phyloP scores from a whole-genome alignment of 2,888 invertebrate species.

The Mesoligia furuncula region DNA sequence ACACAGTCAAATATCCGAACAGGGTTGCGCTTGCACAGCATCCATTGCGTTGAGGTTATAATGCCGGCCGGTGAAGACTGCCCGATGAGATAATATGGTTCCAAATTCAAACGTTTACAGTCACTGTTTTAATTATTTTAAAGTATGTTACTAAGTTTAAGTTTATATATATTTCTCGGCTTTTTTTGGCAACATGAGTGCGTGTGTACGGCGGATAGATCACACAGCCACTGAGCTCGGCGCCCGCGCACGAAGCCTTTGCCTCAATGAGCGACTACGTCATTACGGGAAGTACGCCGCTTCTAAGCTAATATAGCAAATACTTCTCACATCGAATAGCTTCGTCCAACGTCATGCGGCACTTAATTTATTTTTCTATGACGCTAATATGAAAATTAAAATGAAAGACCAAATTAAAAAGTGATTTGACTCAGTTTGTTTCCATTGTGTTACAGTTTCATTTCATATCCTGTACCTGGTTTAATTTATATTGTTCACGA shows the following conservation, averaged over 20 bases:
- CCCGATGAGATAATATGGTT: conserved; percentile 66
- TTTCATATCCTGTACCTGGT: conserved; percentile 52
- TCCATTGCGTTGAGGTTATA: conserved; percentile 79
- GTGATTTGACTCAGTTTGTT: conserved; percentile 57
- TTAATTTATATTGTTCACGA: conserved; percentile 37
- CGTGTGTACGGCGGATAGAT: conserved; percentile 89
- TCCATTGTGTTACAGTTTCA: conserved; percentile 47
- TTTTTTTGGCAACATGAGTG: conserved; percentile 79
- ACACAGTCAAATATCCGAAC: conserved; percentile 80
- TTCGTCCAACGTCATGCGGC: conserved; percentile 76
- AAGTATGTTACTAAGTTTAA: conserved; percentile 28
- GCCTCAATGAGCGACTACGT: conserved; percentile 87
- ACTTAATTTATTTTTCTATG: conserved; percentile 80
- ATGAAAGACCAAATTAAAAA: conserved; percentile 71
- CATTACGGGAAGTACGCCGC: conserved; percentile 89
- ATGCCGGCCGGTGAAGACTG: conserved; percentile 69
- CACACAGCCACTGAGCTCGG: conserved; percentile 87
- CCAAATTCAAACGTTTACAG: conserved; percentile 37
- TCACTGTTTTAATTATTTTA: conserved; percentile 41
- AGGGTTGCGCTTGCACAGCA: conserved; percentile 78
- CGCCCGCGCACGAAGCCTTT: conserved; percentile 82
- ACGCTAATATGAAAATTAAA: conserved; percentile 68
- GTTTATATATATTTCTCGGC: conserved; percentile 41
- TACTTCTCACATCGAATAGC: conserved; percentile 78
- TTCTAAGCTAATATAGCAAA: conserved; percentile 81